These are phyloP conservation scores for Hypselothyrea guttata DNA, from an alignment of 2,888 invertebrate genomes.

Conservation along the genomic window DNA sequence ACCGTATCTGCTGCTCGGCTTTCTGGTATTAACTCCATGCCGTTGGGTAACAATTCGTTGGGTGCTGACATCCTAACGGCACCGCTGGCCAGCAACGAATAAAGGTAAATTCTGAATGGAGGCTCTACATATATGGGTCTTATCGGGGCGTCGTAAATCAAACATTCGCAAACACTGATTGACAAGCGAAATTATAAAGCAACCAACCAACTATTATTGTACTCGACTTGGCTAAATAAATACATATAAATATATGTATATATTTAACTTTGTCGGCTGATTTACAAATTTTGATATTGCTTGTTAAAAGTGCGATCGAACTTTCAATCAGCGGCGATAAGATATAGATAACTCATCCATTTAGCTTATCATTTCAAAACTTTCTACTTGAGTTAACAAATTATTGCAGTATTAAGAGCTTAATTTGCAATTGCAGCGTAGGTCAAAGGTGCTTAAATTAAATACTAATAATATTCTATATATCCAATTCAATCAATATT, in stretches of 20 bases:
- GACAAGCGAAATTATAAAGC: conserved; percentile 41
- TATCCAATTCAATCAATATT: too few species aligned
- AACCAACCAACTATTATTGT: neutral
- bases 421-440: too few species aligned
- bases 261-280: conserved; percentile 8
- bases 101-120: conserved; percentile 6
- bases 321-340: conserved; percentile 23
- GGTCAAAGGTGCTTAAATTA: too few species aligned
- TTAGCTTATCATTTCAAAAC: neutral
- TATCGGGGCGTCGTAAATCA: conserved; percentile 38
- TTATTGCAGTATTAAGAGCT: neutral
- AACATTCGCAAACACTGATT: conserved; percentile 47
- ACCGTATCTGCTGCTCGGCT: neutral
- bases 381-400: neutral
- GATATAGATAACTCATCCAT: neutral
- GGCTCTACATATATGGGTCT: conserved; percentile 10
- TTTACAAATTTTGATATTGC: conserved; percentile 15
- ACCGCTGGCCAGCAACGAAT: conserved; percentile 34
- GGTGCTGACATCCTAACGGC: conserved; percentile 36
- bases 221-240: conserved; percentile 2
- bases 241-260: too few species aligned
- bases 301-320: conserved; percentile 9
- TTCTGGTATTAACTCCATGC: neutral
- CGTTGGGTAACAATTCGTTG: neutral
- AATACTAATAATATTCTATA: too few species aligned